These are phyloP conservation scores for Ptilorrhoa leucosticta DNA, from an alignment of 2,113 vertebrate genomes.

Conservation along the genomic window DNA sequence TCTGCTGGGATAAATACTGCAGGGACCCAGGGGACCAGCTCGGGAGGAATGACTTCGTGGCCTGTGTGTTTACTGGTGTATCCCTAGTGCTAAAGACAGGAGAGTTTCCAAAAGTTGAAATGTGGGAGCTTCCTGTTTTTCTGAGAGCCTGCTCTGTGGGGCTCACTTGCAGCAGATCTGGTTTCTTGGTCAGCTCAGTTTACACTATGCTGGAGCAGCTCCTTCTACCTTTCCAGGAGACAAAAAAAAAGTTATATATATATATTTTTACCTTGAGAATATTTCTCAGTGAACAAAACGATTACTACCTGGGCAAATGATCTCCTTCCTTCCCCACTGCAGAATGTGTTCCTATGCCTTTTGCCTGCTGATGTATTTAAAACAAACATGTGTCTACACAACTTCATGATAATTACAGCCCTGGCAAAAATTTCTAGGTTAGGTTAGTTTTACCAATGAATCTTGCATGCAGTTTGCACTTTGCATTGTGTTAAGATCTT, in stretches of 20 bases:
- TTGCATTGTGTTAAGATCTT: background rate
- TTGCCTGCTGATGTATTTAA: background rate
- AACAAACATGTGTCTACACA: background rate
- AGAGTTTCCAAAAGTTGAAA: background rate
- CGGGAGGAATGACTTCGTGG: rapidly evolving
- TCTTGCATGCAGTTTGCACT: background rate
- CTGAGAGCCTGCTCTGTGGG: background rate
- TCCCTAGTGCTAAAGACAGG: background rate
- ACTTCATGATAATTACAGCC: background rate
- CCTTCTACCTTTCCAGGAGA: background rate
- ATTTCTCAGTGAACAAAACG: background rate
- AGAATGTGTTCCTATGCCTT: background rate
- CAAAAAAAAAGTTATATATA: background rate
- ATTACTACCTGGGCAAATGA: background rate
- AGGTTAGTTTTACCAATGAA: background rate
- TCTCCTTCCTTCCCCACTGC: background rate
- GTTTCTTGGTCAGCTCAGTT: background rate
- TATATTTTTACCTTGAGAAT: background rate
- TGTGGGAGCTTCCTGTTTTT: background rate
- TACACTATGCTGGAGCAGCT: background rate
- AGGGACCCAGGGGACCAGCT: background rate
- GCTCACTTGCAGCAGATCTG: background rate
- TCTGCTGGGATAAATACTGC: background rate
- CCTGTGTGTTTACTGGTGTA: background rate
- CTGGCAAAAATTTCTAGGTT: background rate